Conservation (phyloP, 1,140 invertebrate species). For the Homarus americanus region DNA sequence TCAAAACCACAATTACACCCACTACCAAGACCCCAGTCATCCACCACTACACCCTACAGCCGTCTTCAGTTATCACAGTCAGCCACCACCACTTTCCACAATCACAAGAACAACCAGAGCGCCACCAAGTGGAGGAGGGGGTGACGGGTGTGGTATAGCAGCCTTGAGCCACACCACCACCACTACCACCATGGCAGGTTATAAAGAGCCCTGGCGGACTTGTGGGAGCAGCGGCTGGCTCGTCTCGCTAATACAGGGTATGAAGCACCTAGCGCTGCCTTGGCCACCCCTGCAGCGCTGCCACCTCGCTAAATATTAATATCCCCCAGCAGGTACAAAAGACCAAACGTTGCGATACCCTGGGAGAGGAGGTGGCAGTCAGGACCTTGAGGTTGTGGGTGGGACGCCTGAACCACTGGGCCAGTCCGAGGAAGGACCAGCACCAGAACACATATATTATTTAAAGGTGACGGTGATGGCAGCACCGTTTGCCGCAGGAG, state of each 20-base stretch:
- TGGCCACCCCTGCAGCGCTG: background rate
- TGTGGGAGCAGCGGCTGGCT: conserved; percentile 18
- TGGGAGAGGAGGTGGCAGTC: background rate
- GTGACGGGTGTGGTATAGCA: background rate
- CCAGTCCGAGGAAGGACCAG: conserved; percentile 6
- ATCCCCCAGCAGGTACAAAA: background rate
- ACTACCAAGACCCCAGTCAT: too few relatives aligned
- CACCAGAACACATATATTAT: conserved; percentile 58
- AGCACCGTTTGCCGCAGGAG: conserved; percentile 62
- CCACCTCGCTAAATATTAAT: conserved; percentile 1
- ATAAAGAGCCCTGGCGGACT: conserved; percentile 14
- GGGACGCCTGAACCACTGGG: background rate
- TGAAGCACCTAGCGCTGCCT: conserved; percentile 24
- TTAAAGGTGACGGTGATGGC: conserved; percentile 47
- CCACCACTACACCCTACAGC: too few relatives aligned
- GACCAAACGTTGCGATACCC: background rate
- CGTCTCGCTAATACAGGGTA: conserved; percentile 47
- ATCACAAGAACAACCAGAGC: too few relatives aligned
- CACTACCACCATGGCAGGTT: conserved; percentile 1
- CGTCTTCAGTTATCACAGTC: too few relatives aligned
- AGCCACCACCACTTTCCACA: too few relatives aligned
- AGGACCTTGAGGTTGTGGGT: background rate
- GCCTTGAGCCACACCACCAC: conserved; percentile 14
- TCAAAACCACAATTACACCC: too few relatives aligned
- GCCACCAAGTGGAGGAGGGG: too few relatives aligned